A percentile compares a stretch with the other conserved stretches of the same genome.
These are phyloP conservation scores for Euphonia xanthogaster DNA, from an alignment of 2,797 vertebrate species.

Conservation along the genomic window DNA sequence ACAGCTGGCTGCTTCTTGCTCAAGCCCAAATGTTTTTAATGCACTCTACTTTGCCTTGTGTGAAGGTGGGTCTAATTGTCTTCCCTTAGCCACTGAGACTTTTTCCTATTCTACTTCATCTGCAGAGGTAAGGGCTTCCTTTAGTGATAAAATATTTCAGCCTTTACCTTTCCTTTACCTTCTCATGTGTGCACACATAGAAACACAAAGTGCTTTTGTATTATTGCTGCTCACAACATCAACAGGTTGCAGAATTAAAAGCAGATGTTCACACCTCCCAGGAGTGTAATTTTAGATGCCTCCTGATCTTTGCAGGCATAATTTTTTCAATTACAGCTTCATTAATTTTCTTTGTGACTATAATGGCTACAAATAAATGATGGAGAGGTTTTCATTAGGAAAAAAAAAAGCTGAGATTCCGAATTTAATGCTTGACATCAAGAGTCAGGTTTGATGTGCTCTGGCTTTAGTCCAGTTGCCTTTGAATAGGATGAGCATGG, in stretches of 20 bases:
- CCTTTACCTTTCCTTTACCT: neutral
- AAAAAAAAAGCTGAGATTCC: neutral
- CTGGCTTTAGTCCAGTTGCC: neutral
- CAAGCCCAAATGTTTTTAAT: neutral
- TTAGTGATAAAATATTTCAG: neutral
- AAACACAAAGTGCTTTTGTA: neutral
- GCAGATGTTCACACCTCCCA: conserved; percentile 6
- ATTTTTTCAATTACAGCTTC: neutral
- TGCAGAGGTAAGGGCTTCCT: neutral
- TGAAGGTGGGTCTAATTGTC: neutral
- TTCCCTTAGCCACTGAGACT: neutral
- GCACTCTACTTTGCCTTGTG: neutral
- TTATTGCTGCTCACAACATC: neutral
- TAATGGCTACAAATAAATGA: neutral
- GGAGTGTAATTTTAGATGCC: neutral
- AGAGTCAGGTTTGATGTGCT: neutral
- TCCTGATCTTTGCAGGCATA: neutral
- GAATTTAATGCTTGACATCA: neutral
- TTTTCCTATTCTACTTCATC: neutral
- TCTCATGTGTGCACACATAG: neutral
- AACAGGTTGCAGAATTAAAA: conserved; percentile 5
- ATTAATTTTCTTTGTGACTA: neutral
- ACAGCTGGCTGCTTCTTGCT: neutral
- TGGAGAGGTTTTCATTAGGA: neutral
- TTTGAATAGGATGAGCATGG: neutral